phyloP scores from a whole-genome alignment of 2,888 invertebrate genomes.

The Heliconius hortense region DNA sequence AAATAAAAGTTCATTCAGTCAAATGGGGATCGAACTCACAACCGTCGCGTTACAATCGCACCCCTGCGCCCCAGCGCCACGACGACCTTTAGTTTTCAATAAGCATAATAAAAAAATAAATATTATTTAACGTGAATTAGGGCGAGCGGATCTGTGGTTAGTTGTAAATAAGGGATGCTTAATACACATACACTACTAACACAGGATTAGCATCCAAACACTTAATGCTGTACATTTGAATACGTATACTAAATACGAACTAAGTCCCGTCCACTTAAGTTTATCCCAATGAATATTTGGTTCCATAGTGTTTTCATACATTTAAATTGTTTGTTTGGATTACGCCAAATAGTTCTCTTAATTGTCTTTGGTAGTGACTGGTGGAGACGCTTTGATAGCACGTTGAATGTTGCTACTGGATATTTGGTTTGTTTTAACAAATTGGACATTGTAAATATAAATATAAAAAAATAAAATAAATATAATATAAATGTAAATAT shows the following conservation, averaged over 20 bases:
- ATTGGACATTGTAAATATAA: not conserved
- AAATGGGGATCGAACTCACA: too few relatives aligned
- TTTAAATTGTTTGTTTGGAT: constrained; percentile 14
- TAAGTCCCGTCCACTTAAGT: constrained; percentile 25
- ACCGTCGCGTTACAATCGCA: too few relatives aligned
- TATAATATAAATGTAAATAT: not conserved
- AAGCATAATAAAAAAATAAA: not conserved
- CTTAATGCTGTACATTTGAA: constrained; percentile 27
- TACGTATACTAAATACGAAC: constrained; percentile 27
- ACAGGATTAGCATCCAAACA: constrained; percentile 35
- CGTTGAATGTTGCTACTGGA: not conserved
- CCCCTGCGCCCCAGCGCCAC: too few relatives aligned
- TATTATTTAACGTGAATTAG: constrained; percentile 5
- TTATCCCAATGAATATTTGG: constrained; percentile 20
- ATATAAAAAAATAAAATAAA: too few relatives aligned
- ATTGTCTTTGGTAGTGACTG: not conserved
- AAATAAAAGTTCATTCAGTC: too few relatives aligned
- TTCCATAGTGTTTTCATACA: not conserved
- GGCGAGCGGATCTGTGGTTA: constrained; percentile 22
- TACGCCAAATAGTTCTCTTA: not conserved
- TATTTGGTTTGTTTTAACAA: not conserved
- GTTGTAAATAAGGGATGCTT: constrained; percentile 33
- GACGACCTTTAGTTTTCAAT: too few relatives aligned
- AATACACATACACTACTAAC: constrained; percentile 32
- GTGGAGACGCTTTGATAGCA: not conserved